Base-by-base conservation (phyloP, 2,797 vertebrate species). In the Microctenopoma steveboyesi region DNA sequence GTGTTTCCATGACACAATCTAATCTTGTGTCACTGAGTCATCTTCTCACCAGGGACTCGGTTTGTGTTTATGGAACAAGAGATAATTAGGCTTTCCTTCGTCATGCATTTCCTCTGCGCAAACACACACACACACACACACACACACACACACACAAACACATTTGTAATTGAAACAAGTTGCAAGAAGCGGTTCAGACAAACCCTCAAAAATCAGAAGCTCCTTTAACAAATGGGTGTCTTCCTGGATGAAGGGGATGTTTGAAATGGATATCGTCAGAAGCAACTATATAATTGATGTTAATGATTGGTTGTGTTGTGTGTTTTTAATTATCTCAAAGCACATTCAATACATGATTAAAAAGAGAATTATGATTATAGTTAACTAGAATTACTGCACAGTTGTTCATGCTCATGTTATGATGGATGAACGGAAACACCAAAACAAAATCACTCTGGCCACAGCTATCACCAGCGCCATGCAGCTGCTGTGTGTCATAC, bases 1-100 rank as follows among this genome's bases (percentile, higher is more conserved):
- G 46, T 28, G 65, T 84, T 75, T 81, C 77, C 63, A 66, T 79
- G 63, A 72, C 71, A 69, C 65, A 51, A 4, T 49, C 57, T 60
- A 63, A 76, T 69, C 64, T 59, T 64, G 65, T 74, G 76, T 69
- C 73, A 64, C 7, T 68, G 66, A 84, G 63, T 73, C 56, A 47
- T 74, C 57, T 68, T 80, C 60, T 73, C 78, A 82, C 82, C 78
- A 76, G 72, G 79, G 76, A 76, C 57, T 43, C 35, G 39, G 22
- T 83, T 64, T 69, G 56, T 82, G 66, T 81, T 50, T 39, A 66
- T 68, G 25, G 66, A 78, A 68, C 45, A 67, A 33, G 45, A 67
- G 67, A 82, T 80, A 56, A 82, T 81, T 74, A 73, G 28, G 43
- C 56, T 54, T 56, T 48, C 37, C 18, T 64, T 56, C 53, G 0